Conservation (phyloP, 37 sponge, comb jelly and placozoan genomes). For the Mnemiopsis leidyi region DNA sequence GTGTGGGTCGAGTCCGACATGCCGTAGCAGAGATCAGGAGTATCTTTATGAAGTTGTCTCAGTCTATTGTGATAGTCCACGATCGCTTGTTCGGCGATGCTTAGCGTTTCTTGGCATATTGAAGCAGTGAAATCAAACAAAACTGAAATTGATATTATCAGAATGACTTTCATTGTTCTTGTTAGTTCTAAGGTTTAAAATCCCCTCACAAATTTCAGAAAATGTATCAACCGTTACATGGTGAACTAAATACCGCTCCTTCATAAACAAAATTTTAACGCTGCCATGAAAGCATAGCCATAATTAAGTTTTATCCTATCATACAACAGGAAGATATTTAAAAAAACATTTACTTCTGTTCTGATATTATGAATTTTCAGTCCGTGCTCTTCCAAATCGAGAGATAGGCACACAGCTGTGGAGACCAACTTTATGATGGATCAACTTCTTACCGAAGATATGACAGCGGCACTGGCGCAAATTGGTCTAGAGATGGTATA, state of each 20-base stretch:
- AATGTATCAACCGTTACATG: no score
- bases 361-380: no score
- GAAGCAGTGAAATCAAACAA: background rate
- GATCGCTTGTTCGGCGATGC: background rate
- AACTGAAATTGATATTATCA: background rate
- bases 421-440: background rate
- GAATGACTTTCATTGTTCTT: background rate
- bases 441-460: background rate
- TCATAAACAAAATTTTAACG: no score
- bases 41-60: background rate
- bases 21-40: background rate
- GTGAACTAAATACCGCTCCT: no score
- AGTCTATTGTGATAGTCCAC: background rate
- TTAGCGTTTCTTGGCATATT: background rate
- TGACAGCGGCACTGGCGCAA: background rate
- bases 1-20: background rate
- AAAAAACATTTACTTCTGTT: no score
- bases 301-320: no score
- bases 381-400: background rate
- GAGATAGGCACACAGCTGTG: background rate
- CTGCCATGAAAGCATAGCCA: no score
- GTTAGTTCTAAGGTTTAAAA: no score
- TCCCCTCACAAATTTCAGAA: no score
- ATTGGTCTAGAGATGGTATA: conserved; percentile 43
- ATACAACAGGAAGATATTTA: no score